Base-by-base conservation (phyloP, 2,888 invertebrate genomes). In the Incurvaria masculella region DNA sequence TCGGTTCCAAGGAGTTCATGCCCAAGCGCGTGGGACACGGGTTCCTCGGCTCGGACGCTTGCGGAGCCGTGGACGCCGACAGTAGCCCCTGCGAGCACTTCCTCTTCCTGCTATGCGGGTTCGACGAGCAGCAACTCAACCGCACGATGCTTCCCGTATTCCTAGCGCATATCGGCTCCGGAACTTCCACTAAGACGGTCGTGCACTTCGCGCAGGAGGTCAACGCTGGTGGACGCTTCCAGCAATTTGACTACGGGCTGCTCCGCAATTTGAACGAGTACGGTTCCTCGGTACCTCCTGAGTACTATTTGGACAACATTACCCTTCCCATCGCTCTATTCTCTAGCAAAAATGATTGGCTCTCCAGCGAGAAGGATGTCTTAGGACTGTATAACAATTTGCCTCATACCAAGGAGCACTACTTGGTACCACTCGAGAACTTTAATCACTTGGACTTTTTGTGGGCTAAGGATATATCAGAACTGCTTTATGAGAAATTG, bases 391-490 rank as follows among this genome's bases (percentile, higher is more conserved):
- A 73, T 38, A 61, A 67, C 0, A 65, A 66, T 44, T 56, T 89
- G 27, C 64, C 43, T 1, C 65, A 72, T 33, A 66, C 69, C 2
- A 68, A 81, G 4, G 81, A 80, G 5, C 63, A 78, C 57, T 82
- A 80, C 55, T 66, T 79, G 55, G 79, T 89, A 1, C 76, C 83
- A 0, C 75, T 79, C 49, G 67, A 80, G 1, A 72, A 82, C 21
- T 90, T 88, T 59, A 89, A 87, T 61, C 90, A 90, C 59, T 65
- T 89, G 26, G 89, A 90, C 62, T 89, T 86, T 60, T 60, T 89
- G 8, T 87, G 82, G 81, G 87, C 82, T 1, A 73, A 71, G 18
- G 81, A 88, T 54, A 84, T 82, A 1, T 74, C 79, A 0, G 65
- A 65, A 43, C 63, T 87, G 21, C 65, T 88, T 1, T 87, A 87